Conservation (phyloP, 2,113 vertebrate species). For the Shinisaurus crocodilurus region DNA sequence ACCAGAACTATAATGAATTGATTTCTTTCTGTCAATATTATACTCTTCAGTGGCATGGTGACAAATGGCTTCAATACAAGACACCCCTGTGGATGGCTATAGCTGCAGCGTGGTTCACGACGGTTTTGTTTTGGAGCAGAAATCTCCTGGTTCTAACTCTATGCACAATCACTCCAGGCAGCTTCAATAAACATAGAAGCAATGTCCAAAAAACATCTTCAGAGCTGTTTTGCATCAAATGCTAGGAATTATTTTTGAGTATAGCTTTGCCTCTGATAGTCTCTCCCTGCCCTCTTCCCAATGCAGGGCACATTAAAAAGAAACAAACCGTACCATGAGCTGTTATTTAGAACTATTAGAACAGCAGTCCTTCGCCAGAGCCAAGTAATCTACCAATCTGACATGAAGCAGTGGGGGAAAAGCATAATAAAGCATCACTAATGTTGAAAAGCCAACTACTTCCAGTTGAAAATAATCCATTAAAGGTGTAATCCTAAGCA, state of each 20-base stretch:
- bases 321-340: too few relatives aligned
- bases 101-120: not conserved
- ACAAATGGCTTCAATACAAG: not conserved
- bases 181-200: not conserved
- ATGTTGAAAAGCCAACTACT: not conserved
- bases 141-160: constrained; percentile 6
- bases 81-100: not conserved
- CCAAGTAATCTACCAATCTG: constrained; percentile 2
- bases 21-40: constrained; percentile 3
- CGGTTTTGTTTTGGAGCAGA: not conserved
- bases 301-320: not conserved
- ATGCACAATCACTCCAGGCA: not conserved
- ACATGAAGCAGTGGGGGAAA: not conserved
- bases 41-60: rapidly evolving
- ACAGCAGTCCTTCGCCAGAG: not conserved
- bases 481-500: too few relatives aligned
- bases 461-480: not conserved
- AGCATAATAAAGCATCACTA: not conserved
- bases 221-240: not conserved
- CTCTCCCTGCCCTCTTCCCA: not conserved
- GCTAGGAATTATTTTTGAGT: constrained; percentile 7
- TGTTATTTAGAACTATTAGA: constrained; percentile 14
- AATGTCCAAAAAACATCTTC: not conserved
- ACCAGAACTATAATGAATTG: not conserved
- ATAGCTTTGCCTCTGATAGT: constrained; percentile 31